phyloP scores from a whole-genome alignment of 2,113 vertebrate species.

The Kryptolebias marmoratus region DNA sequence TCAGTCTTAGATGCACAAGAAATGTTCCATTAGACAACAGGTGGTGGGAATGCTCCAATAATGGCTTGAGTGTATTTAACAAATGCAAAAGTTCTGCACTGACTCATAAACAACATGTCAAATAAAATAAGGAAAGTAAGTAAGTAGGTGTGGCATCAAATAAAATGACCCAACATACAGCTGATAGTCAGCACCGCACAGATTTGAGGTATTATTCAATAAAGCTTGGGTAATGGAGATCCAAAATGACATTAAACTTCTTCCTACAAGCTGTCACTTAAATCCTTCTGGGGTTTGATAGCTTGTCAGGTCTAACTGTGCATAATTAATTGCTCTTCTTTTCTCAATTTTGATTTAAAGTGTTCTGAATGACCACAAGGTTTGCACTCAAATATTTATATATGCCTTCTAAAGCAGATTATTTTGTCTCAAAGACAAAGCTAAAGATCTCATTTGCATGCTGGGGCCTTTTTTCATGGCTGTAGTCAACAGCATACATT shows the following conservation, averaged over 20 bases:
- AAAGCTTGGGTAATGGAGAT: slow-evolving; percentile 69
- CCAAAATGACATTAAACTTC: slow-evolving; percentile 55
- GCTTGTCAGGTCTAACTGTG: slow-evolving; percentile 74
- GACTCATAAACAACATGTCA: slow-evolving; percentile 14
- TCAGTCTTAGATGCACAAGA: not conserved
- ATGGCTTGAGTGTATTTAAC: not conserved
- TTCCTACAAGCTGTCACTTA: slow-evolving; percentile 71
- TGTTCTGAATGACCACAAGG: slow-evolving; percentile 64
- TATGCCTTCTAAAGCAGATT: slow-evolving; percentile 79
- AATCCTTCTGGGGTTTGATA: slow-evolving; percentile 40
- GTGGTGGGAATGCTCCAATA: slow-evolving; percentile 3
- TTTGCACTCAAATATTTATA: slow-evolving; percentile 77
- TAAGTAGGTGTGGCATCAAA: not conserved
- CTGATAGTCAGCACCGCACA: slow-evolving; percentile 52
- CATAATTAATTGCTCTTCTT: slow-evolving; percentile 75
- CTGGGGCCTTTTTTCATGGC: slow-evolving; percentile 59
- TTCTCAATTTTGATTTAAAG: slow-evolving; percentile 54
- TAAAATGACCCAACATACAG: not conserved
- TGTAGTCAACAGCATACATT: slow-evolving; percentile 62
- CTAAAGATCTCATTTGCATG: slow-evolving; percentile 81
- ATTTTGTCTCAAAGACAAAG: slow-evolving; percentile 61
- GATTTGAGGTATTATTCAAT: slow-evolving; percentile 65
- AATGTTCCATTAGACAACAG: not conserved
- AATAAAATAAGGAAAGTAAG: slow-evolving; percentile 28
- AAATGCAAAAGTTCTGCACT: not conserved